These are phyloP conservation scores for Rhinogobius similis DNA, from an alignment of 2,113 vertebrate species.

Conservation along the genomic window DNA sequence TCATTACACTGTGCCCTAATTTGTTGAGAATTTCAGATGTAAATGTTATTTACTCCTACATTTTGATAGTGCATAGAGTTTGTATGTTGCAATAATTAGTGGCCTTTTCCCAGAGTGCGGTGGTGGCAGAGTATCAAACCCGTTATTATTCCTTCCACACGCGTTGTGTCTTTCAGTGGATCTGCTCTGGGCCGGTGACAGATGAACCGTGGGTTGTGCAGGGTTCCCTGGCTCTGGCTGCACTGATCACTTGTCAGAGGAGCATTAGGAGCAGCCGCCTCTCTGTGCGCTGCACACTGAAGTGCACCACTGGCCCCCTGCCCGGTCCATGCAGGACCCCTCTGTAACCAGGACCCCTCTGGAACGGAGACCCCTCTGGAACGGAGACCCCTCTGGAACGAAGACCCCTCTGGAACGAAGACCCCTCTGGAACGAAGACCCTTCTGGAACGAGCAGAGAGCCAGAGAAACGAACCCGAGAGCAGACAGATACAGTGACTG, in stretches of 20 bases:
- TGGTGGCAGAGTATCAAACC: conserved; percentile 35
- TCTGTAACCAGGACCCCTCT: too few species aligned
- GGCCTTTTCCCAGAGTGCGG: conserved; percentile 12
- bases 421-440: too few species aligned
- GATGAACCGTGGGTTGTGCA: conserved; percentile 53
- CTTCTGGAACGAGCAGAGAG: too few species aligned
- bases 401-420: too few species aligned
- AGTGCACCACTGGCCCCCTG: conserved; percentile 64
- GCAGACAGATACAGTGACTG: conserved; percentile 58
- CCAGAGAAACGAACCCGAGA: conserved; percentile 58
- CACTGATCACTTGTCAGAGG: conserved; percentile 57
- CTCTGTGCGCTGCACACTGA: conserved; percentile 43
- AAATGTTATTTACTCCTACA: background rate
- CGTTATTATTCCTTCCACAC: conserved; percentile 26
- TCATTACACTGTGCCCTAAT: background rate
- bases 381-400: too few species aligned
- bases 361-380: conserved; percentile 72
- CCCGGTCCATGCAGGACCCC: conserved; percentile 49
- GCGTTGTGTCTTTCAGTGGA: conserved; percentile 48
- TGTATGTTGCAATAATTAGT: conserved; percentile 10
- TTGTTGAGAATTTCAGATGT: background rate
- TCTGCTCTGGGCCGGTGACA: conserved; percentile 41
- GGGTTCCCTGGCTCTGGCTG: conserved; percentile 50
- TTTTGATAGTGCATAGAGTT: background rate
- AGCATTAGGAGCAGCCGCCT: conserved; percentile 47